Percentiles rank a stretch among this genome's conserved stretches.
phyloP scores from a whole-genome alignment of 2,797 vertebrate genomes.

The Amblyopsis hoosieri region DNA sequence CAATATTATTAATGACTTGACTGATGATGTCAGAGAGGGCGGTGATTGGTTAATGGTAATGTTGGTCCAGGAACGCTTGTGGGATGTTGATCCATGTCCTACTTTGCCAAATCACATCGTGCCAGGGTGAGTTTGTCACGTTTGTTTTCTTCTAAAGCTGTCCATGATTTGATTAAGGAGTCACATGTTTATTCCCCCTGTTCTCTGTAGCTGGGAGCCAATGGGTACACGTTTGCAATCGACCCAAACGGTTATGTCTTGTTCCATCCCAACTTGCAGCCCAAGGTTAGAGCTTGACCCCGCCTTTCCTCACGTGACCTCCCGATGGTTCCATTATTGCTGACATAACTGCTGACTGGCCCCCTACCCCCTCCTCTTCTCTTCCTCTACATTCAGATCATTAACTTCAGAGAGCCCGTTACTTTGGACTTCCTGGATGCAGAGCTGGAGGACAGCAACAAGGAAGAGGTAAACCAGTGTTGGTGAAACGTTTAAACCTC shows the following conservation, averaged over 20 bases:
- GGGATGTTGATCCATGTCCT: no score
- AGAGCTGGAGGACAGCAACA: constrained; percentile 92
- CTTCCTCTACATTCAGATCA: constrained; percentile 77
- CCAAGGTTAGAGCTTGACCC: constrained; percentile 81
- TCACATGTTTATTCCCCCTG: background rate
- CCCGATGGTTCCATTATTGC: background rate
- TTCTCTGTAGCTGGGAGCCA: constrained; percentile 83
- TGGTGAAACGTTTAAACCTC: background rate
- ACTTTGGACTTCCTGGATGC: constrained; percentile 96
- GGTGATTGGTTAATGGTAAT: background rate
- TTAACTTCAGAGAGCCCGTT: constrained; percentile 93
- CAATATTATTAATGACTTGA: no score
- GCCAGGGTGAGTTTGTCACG: constrained; percentile 63
- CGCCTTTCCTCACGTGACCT: background rate
- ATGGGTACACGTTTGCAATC: constrained; percentile 94
- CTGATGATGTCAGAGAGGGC: no score
- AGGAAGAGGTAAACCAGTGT: constrained; percentile 85
- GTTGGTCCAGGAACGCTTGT: no score
- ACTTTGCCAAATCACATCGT: no score
- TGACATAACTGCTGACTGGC: constrained; percentile 14
- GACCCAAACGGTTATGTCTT: constrained; percentile 96
- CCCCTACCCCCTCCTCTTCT: constrained; percentile 9
- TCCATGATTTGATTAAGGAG: background rate
- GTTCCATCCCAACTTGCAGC: constrained; percentile 93
- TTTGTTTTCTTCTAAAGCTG: background rate